These are phyloP conservation scores for Dione vanillae DNA, from an alignment of 2,888 invertebrate species.

Conservation along the genomic window DNA sequence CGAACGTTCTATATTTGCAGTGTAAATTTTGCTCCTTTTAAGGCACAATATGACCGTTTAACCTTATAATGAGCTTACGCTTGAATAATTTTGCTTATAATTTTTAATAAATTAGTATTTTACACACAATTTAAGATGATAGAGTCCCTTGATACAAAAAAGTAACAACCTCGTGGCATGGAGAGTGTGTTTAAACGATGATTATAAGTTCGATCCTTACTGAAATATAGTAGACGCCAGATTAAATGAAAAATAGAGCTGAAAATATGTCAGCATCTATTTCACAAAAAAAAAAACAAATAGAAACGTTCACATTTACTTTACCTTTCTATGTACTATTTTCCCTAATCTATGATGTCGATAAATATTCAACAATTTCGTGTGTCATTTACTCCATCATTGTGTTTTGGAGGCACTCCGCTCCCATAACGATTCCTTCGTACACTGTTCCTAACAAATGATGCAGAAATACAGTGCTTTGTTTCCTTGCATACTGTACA, in stretches of 20 bases:
- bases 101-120: background rate
- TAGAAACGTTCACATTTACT: background rate
- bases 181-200: too few species aligned
- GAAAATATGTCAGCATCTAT: too few species aligned
- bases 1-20: slow-evolving; percentile 56
- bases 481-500: slow-evolving; percentile 3
- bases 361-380: slow-evolving; percentile 24
- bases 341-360: background rate
- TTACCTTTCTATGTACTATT: background rate
- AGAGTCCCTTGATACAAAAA: too few species aligned
- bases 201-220: too few species aligned
- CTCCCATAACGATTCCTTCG: slow-evolving; percentile 17
- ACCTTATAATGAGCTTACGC: background rate
- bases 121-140: too few species aligned
- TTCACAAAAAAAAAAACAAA: background rate
- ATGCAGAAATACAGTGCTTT: slow-evolving; percentile 26
- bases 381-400: slow-evolving; percentile 16
- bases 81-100: background rate
- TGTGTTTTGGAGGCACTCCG: slow-evolving; percentile 20
- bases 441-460: slow-evolving; percentile 13
- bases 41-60: slow-evolving; percentile 44
- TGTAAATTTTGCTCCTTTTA: slow-evolving; percentile 50
- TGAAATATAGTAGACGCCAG: too few species aligned
- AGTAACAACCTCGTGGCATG: too few species aligned
- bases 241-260: too few species aligned